Evolutionary conservation across 1,140 invertebrate genomes (phyloP), one percentile per base, ranked within the genome.

Genomic region (Coenobita brevimanus): DNA sequence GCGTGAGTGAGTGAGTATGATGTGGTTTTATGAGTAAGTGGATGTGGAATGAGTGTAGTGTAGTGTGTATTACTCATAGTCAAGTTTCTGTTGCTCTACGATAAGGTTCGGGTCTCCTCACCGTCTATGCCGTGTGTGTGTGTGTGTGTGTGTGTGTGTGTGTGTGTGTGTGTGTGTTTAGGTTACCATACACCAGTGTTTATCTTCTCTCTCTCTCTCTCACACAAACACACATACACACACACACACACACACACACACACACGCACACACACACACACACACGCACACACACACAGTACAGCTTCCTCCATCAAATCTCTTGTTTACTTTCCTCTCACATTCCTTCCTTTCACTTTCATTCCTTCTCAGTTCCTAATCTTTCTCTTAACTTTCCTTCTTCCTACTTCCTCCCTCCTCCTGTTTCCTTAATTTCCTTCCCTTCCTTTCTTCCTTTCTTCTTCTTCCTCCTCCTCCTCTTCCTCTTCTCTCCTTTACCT

Each of bases 241-340:
- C 62, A 64, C 62, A 64, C 62, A 64, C 62, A 64, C 62, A 64
- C 62, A 67, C 62, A 67, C 62, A 67, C 62, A 67, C 62, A 67
- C 62, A 67, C 62, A 67, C 62, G 36, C 62, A 67, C 62, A 67
- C 62, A 67, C 62, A 67, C 62, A 67, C 62, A 67, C 62, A 67
- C 62, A 67, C 62, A 67, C 62, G 13, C 13, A 67, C 62, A 67
- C n/a, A 67, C n/a, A 67, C 13, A 67, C n/a, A 57, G 54, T 64
- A 64, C 17, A 13, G 24, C 1, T 30, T n/a, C n/a, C 36, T 67
- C 36, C n/a, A 24, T 67, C 10, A 1, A 21, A 30, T 33, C 13
- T 33, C 10, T 21, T n/a, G 3, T n/a, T 2, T 67, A 8, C 13
- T 67, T 67, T 10, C 10, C 10, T 33, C 10, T 67, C 10, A 67